phyloP scores from a whole-genome alignment of 2,797 vertebrate species.

The Paguma larvata region DNA sequence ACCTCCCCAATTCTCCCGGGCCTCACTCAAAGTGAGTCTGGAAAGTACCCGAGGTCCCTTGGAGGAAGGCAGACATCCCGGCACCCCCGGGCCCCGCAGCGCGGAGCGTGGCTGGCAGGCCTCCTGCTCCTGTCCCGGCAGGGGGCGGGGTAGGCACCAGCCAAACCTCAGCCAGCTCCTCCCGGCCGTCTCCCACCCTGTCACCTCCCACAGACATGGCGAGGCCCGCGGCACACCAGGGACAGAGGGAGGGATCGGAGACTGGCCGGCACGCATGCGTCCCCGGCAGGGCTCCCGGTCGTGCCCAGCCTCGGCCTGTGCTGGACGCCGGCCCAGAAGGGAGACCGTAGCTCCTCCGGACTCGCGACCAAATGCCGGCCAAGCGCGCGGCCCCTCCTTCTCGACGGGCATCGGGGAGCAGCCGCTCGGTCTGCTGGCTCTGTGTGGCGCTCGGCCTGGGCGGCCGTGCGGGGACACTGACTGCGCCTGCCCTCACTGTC shows the following conservation, averaged over 20 bases:
- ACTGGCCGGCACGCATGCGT: neutral
- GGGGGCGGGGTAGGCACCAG: rapidly evolving
- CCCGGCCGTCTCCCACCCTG: neutral
- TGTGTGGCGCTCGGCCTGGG: rapidly evolving
- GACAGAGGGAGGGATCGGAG: neutral
- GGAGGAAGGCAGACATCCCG: neutral
- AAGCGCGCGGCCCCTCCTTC: neutral
- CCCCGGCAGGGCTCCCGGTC: neutral
- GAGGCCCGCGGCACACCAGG: too few species aligned
- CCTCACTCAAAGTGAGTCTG: neutral
- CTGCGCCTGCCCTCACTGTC: neutral
- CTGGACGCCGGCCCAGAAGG: neutral
- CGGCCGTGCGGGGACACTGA: neutral
- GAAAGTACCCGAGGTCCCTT: rapidly evolving
- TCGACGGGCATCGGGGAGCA: rapidly evolving
- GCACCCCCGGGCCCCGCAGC: neutral
- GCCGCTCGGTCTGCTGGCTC: neutral
- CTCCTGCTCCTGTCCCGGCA: too few species aligned
- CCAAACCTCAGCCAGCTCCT: neutral
- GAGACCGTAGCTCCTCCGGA: neutral
- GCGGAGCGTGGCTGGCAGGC: neutral
- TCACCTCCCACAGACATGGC: neutral
- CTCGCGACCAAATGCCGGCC: neutral
- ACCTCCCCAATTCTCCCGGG: neutral
- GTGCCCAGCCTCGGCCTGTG: neutral